Base-by-base conservation (phyloP, 2,888 invertebrate species). In the Lasioglossum villosulum region DNA sequence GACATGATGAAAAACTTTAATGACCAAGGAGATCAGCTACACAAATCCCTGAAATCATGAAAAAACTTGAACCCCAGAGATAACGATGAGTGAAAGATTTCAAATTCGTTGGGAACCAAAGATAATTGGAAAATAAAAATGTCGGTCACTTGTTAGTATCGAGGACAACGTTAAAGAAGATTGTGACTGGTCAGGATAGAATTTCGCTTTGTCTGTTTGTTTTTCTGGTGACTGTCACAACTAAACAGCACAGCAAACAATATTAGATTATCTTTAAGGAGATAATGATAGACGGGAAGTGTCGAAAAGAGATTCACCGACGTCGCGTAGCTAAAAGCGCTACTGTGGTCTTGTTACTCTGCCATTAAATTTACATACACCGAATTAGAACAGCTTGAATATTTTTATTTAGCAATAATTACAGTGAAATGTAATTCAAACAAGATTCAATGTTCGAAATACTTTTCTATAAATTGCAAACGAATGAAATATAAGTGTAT, bases 1-100 rank as follows among this genome's bases (percentile, higher is more conserved):
- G 39, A 91, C n/a, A 37, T 92, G 84, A 80, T 94, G 94, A 86
- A 94, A 94, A 3, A 89, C 30, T 84, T 93, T 92, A 71, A 90
- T 89, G 30, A 23, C 30, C 14, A 86, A 34, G 1, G 87, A 23
- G 14, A 80, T 23, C 3, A 78, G n/a, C 90, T 90, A 63, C 16
- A 75, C 39, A 70, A 30, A 59, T 63, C 48, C 27, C 27, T 80
- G 63, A 34, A 66, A 75, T 75, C 75, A 80, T 30, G 42, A 63
- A 66, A 56, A 63, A 23, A 42, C 6, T 42, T 74, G n/a, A 16
- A 74, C 66, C 30, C 66, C 30, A 34, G 27, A 71, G 5, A 71
- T 71, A 27, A 27, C n/a, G n/a, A 71, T 19, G 8, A 14, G 27
- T 71, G 12, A 2, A 8, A 66, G 19, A 37, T 34, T 23, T 0